Evolutionary conservation across 2,113 vertebrate species (phyloP).

Genomic region (Chauna torquata): DNA sequence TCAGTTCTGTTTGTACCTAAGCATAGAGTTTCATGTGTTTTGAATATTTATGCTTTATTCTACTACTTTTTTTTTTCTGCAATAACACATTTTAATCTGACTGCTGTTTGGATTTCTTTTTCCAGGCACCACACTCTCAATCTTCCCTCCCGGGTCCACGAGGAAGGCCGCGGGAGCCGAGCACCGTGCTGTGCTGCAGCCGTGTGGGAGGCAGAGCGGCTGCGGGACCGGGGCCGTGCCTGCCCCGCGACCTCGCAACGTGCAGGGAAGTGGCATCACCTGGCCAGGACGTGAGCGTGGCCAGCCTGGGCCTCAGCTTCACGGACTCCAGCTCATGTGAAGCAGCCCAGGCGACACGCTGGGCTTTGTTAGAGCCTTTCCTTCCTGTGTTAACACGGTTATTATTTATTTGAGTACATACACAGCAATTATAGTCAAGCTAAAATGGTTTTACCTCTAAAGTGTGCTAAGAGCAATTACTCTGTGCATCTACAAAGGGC

Average conservation of each 20-base stretch:
- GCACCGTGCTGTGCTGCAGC: neutral
- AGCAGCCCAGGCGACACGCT: neutral
- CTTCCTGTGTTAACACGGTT: neutral
- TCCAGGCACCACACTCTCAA: no score
- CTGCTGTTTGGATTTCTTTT: neutral
- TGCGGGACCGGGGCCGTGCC: neutral
- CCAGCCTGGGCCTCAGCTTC: neutral
- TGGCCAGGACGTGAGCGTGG: neutral
- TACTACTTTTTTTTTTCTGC: neutral
- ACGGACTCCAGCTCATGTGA: neutral
- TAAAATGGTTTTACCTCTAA: neutral
- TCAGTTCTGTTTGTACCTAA: neutral
- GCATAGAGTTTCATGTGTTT: neutral
- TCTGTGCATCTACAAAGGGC: neutral
- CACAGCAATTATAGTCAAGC: neutral
- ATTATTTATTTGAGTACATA: neutral
- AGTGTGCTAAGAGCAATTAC: neutral
- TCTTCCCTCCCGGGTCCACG: rapidly evolving
- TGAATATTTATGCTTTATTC: neutral
- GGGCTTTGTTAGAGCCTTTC: neutral
- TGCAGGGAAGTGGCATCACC: neutral
- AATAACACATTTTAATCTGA: neutral
- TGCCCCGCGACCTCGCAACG: neutral
- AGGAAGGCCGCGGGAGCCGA: neutral
- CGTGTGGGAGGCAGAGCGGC: no score